These are phyloP conservation scores for Ernsta delagoae DNA, from an alignment of 2,888 invertebrate species.

Conservation along the genomic window DNA sequence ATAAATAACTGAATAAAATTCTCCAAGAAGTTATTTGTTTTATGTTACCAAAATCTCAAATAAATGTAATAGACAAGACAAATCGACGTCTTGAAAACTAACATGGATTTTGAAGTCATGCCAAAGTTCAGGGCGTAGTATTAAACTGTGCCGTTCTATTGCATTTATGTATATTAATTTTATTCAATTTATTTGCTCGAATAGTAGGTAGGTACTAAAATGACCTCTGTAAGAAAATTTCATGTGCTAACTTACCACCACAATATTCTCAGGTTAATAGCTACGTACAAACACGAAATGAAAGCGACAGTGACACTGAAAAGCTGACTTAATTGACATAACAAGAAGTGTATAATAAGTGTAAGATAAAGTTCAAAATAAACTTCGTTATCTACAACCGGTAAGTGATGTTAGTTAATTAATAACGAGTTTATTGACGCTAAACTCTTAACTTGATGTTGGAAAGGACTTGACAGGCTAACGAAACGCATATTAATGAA, in stretches of 20 bases:
- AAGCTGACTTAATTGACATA: slow-evolving; percentile 18
- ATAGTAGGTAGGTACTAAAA: no score
- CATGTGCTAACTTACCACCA: not conserved
- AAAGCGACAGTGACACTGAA: slow-evolving; percentile 29
- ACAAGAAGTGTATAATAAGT: slow-evolving; percentile 25
- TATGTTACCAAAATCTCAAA: no score
- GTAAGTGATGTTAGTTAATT: slow-evolving; percentile 20
- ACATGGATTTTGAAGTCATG: no score
- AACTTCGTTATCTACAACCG: slow-evolving; percentile 20
- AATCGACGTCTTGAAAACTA: no score
- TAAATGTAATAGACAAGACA: no score
- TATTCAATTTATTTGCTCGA: no score
- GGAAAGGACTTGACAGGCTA: slow-evolving; percentile 21
- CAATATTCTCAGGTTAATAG: slow-evolving; percentile 19
- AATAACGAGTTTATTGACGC: slow-evolving; percentile 19
- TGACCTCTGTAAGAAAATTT: no score
- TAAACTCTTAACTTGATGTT: slow-evolving; percentile 17
- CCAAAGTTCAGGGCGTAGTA: no score
- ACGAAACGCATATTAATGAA: slow-evolving; percentile 27
- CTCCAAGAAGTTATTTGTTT: no score
- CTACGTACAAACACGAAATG: slow-evolving; percentile 11
- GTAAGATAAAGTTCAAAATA: slow-evolving; percentile 20
- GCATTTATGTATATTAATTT: no score
- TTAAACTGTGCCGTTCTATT: no score
- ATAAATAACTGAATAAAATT: no score